phyloP scores from a whole-genome alignment of 2,113 vertebrate genomes.

The Columba janthina region DNA sequence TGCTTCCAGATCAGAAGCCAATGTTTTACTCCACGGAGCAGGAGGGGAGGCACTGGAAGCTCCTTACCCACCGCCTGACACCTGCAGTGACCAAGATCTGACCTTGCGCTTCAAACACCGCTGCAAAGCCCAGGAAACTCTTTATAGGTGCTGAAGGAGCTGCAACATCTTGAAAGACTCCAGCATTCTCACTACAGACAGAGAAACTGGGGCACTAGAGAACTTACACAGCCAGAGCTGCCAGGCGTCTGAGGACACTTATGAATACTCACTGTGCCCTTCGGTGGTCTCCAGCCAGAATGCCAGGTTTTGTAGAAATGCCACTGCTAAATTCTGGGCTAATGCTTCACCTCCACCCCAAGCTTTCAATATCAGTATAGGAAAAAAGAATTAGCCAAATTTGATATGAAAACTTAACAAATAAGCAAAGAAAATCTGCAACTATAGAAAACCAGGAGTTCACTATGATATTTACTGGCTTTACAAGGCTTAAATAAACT shows the following conservation, averaged over 20 bases:
- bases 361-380: background rate
- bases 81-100: background rate
- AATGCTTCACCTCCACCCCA: background rate
- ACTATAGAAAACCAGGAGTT: background rate
- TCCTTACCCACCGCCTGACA: background rate
- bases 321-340: too few relatives aligned
- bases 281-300: background rate
- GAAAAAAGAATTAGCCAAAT: background rate
- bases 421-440: background rate
- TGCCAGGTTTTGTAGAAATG: background rate
- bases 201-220: background rate
- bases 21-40: rapidly evolving
- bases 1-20: background rate
- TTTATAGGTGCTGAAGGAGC: background rate
- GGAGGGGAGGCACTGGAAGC: background rate
- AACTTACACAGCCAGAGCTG: background rate
- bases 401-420: rapidly evolving
- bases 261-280: background rate
- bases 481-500: background rate
- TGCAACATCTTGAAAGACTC: background rate
- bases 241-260: background rate
- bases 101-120: background rate
- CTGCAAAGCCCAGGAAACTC: background rate
- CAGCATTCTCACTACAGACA: background rate
- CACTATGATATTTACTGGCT: background rate